Conservation (phyloP, 2,888 invertebrate species). For the Liodrosophila aerea region DNA sequence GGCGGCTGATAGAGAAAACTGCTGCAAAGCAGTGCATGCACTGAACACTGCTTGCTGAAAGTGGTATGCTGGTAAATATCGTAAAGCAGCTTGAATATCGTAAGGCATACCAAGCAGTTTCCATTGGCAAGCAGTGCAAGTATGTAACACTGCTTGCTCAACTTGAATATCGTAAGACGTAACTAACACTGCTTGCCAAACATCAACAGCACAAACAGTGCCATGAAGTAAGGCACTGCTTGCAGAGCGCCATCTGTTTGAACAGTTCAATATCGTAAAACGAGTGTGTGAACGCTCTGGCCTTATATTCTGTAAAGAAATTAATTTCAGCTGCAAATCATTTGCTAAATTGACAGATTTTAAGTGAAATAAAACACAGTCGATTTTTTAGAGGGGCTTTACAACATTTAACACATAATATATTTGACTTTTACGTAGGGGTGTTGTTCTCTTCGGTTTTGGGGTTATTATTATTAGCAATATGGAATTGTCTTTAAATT, state of each 20-base stretch:
- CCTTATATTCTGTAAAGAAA: too few relatives aligned
- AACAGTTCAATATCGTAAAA: too few relatives aligned
- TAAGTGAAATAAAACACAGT: slow-evolving; percentile 30
- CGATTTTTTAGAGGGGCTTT: slow-evolving; percentile 66
- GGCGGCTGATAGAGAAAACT: not conserved
- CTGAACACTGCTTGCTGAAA: slow-evolving; percentile 5
- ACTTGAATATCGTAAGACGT: not conserved
- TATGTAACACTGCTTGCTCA: too few relatives aligned
- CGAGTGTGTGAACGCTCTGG: too few relatives aligned
- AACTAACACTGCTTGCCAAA: not conserved
- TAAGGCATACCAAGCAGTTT: not conserved
- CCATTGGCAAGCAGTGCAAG: too few relatives aligned
- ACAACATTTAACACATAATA: slow-evolving; percentile 80
- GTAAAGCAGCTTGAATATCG: too few relatives aligned
- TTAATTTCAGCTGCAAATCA: too few relatives aligned
- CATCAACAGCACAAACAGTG: too few relatives aligned
- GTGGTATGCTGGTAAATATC: not conserved
- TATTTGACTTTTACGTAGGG: slow-evolving; percentile 61
- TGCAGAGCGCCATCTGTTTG: too few relatives aligned
- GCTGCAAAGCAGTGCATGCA: not conserved
- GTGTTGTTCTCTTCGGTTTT: slow-evolving; percentile 38
- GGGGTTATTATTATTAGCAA: slow-evolving; percentile 30
- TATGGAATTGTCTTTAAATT: slow-evolving; percentile 54
- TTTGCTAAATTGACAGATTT: too few relatives aligned
- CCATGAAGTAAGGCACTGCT: not conserved